Evolutionary conservation across 1,140 invertebrate genomes (phyloP).

Genomic region (Dryas iulia): DNA sequence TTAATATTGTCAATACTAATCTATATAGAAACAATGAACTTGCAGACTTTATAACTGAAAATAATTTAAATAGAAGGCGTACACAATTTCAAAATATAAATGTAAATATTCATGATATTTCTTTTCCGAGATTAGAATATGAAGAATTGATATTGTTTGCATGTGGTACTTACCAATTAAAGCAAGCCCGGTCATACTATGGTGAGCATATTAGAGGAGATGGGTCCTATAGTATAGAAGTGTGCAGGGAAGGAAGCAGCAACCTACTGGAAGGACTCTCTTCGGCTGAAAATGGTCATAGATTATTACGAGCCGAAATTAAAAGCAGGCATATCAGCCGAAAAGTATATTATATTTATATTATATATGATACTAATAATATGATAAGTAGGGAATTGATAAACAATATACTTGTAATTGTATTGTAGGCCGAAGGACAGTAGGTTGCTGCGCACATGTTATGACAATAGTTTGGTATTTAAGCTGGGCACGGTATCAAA

Average conservation of each 20-base stretch:
- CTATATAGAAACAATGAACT: not conserved
- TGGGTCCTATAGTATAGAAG: slow-evolving; percentile 28
- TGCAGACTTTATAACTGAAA: not conserved
- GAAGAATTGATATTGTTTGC: slow-evolving; percentile 13
- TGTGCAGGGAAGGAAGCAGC: slow-evolving; percentile 20
- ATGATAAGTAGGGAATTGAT: too few relatives aligned
- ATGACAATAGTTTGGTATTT: too few relatives aligned
- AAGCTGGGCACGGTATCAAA: too few relatives aligned
- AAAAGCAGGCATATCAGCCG: too few relatives aligned
- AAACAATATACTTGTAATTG: too few relatives aligned
- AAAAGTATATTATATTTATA: too few relatives aligned
- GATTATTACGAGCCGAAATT: too few relatives aligned
- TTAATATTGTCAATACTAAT: not conserved
- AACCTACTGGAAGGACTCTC: too few relatives aligned
- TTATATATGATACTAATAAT: too few relatives aligned
- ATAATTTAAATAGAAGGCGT: slow-evolving; percentile 17
- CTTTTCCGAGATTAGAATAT: slow-evolving; percentile 23
- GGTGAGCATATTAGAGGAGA: slow-evolving; percentile 32
- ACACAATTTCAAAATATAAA: slow-evolving; percentile 8
- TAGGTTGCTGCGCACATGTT: too few relatives aligned
- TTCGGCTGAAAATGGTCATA: too few relatives aligned
- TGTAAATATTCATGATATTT: slow-evolving; percentile 9
- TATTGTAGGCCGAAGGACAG: too few relatives aligned
- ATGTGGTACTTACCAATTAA: slow-evolving; percentile 26
- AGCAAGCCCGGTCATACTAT: slow-evolving; percentile 32